phyloP scores from a whole-genome alignment of 1,140 invertebrate species.

The Halictus rubicundus region DNA sequence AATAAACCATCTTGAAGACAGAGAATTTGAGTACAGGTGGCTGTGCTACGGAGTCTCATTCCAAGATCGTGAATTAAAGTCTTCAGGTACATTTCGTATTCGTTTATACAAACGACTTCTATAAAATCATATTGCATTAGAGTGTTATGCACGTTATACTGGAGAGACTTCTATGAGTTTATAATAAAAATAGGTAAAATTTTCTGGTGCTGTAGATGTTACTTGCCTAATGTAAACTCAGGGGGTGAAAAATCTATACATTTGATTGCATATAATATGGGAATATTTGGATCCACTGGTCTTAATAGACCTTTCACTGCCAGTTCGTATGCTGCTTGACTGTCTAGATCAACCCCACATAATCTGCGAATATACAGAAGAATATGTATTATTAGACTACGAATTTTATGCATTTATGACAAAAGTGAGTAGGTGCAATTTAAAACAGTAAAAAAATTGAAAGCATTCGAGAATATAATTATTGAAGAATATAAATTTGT shows the following conservation, averaged over 20 bases:
- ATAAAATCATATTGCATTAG: conserved; percentile 74
- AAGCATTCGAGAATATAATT: too few relatives aligned
- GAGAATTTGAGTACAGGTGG: conserved; percentile 89
- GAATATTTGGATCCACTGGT: conserved; percentile 85
- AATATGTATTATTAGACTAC: conserved; percentile 12
- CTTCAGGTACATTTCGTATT: conserved; percentile 88
- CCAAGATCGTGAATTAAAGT: conserved; percentile 90
- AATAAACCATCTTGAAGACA: conserved; percentile 93
- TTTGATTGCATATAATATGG: conserved; percentile 93
- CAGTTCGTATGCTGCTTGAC: conserved; percentile 93
- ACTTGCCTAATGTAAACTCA: conserved; percentile 91
- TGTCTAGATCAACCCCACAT: conserved; percentile 89
- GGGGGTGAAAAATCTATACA: conserved; percentile 90
- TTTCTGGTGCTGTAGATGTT: conserved; percentile 16
- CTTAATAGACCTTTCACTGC: conserved; percentile 89
- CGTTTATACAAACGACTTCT: conserved; percentile 94
- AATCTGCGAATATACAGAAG: conserved; percentile 79
- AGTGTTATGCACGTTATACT: neutral
- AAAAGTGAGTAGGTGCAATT: too few relatives aligned
- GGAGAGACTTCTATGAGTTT: neutral
- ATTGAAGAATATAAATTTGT: too few relatives aligned
- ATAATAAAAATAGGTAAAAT: too few relatives aligned
- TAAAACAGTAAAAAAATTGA: too few relatives aligned
- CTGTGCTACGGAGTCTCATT: conserved; percentile 87
- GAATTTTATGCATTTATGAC: too few relatives aligned